These are phyloP conservation scores for Fulica atra DNA, from an alignment of 2,113 vertebrate genomes.

Conservation along the genomic window DNA sequence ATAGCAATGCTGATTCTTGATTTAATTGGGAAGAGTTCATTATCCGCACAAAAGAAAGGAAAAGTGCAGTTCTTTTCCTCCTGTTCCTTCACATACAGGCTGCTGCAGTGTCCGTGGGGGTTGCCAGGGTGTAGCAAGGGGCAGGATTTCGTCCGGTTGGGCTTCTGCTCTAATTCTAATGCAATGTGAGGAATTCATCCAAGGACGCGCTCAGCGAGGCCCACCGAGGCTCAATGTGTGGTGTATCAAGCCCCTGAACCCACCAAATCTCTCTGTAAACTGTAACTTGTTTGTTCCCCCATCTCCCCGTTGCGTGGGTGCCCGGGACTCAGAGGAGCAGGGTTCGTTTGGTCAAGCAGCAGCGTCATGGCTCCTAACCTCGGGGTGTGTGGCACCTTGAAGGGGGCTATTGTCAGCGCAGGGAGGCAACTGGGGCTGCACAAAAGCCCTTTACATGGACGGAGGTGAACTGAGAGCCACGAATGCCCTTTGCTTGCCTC, in stretches of 20 bases:
- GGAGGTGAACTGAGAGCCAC: background rate
- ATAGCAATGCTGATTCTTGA: background rate
- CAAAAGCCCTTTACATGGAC: background rate
- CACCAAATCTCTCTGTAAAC: background rate
- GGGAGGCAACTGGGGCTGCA: background rate
- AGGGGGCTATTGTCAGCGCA: background rate
- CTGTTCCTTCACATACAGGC: background rate
- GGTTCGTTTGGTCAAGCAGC: background rate
- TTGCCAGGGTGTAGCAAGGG: background rate
- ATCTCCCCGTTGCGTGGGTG: background rate
- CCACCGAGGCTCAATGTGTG: rapidly evolving
- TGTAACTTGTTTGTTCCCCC: background rate
- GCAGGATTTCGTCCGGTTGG: background rate
- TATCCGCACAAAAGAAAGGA: background rate
- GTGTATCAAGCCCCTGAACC: background rate
- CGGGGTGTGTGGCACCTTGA: background rate
- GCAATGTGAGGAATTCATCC: background rate
- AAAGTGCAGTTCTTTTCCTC: background rate
- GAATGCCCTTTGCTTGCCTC: background rate
- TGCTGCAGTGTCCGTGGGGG: rapidly evolving
- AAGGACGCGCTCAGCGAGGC: background rate
- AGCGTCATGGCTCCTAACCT: background rate
- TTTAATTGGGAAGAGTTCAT: background rate
- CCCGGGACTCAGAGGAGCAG: rapidly evolving
- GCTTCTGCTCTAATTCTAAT: background rate